Evolutionary conservation across 2,888 invertebrate genomes (phyloP).

Genomic region (Drosophila cognata): DNA sequence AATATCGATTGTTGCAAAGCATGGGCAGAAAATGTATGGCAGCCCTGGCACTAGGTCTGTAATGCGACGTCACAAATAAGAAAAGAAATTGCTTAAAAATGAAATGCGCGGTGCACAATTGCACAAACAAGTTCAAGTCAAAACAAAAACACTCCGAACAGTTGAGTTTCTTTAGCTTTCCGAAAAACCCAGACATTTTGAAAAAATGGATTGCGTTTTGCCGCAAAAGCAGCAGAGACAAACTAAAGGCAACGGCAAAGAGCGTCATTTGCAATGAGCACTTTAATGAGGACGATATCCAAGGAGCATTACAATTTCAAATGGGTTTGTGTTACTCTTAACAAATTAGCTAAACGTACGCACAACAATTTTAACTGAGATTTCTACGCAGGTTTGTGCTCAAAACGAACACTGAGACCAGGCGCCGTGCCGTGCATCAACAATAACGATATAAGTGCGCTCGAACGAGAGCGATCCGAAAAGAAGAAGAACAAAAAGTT

Average conservation of each 20-base stretch:
- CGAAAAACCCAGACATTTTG: conserved; percentile 43
- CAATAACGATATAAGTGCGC: conserved; percentile 39
- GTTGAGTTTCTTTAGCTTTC: conserved; percentile 62
- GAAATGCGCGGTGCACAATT: conserved; percentile 61
- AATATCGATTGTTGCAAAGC: conserved; percentile 27
- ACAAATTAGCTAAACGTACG: too few relatives aligned
- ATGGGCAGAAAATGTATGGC: background rate
- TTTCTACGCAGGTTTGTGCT: conserved; percentile 51
- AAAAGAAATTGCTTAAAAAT: conserved; percentile 46
- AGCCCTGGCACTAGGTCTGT: conserved; percentile 27
- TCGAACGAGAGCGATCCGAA: conserved; percentile 50
- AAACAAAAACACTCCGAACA: conserved; percentile 48
- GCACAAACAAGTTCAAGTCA: conserved; percentile 55
- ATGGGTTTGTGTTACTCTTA: conserved; percentile 50
- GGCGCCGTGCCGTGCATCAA: conserved; percentile 69
- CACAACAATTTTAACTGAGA: background rate
- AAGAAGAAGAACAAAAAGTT: conserved; percentile 54
- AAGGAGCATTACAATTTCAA: conserved; percentile 61
- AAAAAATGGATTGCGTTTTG: conserved; percentile 58
- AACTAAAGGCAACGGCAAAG: conserved; percentile 29
- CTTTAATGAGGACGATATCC: conserved; percentile 64
- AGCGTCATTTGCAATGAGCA: conserved; percentile 64
- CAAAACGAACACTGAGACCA: conserved; percentile 54
- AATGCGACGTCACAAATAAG: conserved; percentile 52
- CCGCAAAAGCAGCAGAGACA: conserved; percentile 48